Evolutionary conservation across 2,888 invertebrate genomes (phyloP), one percentile per base, ranked within the genome.

Genomic region (Dorcus hopei): DNA sequence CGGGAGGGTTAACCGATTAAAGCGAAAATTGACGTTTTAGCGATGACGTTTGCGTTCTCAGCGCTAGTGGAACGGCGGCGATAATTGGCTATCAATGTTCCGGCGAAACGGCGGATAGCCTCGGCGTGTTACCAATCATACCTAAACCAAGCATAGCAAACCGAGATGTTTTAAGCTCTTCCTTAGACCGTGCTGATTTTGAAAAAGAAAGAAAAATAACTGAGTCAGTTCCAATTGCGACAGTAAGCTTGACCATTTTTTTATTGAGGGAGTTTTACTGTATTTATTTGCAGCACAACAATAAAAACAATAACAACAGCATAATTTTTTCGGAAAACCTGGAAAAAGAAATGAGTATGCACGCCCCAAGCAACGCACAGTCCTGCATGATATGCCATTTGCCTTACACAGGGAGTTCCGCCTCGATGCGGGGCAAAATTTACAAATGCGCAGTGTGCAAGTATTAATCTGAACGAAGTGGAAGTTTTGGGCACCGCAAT

Each of bases 1-100:
- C 3, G n/a, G n/a, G n/a, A n/a, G n/a, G n/a, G n/a, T n/a, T n/a
- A n/a, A n/a, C n/a, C n/a, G 14, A 7, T 23, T 8, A 19, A 7
- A 26, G 9, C 1, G 0, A 48, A 19, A 23, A 7, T 16, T 6
- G n/a, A 23, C 2, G 49, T 74, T 79, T 23, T 75, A 96, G 96
- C 68, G 97, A 97, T 71, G 97, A 97, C 69, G 93, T 97, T 0
- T 96, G 96, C 74, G 91, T 98, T 1, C 77, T 98, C 39, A 96
- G 95, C 51, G 97, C 95, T 0, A 90, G 88, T 16, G 97, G 97
- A 0, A 97, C 97, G 0, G 97, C 97, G 1, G 97, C 95, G 0
- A 87, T 93, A 14, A 91, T 88, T 57, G 85, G 85, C 68, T 81
- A 85, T 71, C 80, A 83, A 39, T 83, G 81, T 57, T 72, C 75